phyloP scores from a whole-genome alignment of 1,140 invertebrate genomes.

The Ceratosolen fusciceps region DNA sequence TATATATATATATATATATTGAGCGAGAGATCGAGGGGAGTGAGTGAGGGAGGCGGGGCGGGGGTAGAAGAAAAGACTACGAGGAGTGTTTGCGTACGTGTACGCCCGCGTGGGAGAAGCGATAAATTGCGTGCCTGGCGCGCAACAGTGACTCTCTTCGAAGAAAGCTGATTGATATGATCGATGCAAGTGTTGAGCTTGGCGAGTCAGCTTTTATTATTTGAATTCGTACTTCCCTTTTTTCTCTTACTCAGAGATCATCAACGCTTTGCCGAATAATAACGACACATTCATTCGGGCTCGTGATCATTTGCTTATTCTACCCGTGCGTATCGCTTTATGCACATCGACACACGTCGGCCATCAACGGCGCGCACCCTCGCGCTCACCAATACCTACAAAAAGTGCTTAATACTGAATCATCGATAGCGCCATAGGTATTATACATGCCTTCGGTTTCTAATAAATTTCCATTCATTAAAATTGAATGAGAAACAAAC shows the following conservation, averaged over 20 bases:
- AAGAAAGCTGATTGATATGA: conserved; percentile 6
- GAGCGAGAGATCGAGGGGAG: not conserved
- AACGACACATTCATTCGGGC: not conserved
- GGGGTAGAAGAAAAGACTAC: not conserved
- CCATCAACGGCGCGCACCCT: not conserved
- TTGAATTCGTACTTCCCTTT: not conserved
- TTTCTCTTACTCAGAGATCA: not conserved
- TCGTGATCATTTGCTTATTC: not conserved
- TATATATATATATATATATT: not conserved
- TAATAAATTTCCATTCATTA: not conserved
- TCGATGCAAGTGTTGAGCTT: not conserved
- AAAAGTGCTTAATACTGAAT: not conserved
- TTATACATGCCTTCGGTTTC: not conserved
- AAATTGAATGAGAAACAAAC: not conserved
- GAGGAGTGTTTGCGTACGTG: conserved; percentile 27
- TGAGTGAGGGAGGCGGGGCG: not conserved
- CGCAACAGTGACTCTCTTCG: not conserved
- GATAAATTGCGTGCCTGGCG: conserved; percentile 26
- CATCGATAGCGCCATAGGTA: not conserved
- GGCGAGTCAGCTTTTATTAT: not conserved
- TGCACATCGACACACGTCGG: not conserved
- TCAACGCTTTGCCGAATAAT: conserved; percentile 3
- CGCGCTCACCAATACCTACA: too few species aligned
- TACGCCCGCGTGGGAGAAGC: conserved; percentile 28
- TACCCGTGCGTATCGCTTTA: not conserved